These are phyloP conservation scores for Halichondria panicea DNA, from an alignment of 37 sponge, comb jelly and placozoan genomes.

Conservation along the genomic window DNA sequence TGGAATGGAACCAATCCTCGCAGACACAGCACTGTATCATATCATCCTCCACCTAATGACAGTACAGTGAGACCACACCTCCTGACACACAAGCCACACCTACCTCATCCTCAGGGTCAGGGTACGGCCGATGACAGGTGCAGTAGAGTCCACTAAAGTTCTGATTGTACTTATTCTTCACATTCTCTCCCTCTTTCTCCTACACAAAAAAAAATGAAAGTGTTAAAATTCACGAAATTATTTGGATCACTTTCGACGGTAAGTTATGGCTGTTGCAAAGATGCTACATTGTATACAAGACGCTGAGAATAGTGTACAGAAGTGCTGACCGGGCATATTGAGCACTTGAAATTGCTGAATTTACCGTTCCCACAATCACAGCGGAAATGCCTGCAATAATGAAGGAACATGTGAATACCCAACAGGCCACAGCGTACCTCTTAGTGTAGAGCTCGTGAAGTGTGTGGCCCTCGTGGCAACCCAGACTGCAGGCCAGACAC, in stretches of 20 bases:
- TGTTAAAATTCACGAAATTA: too few relatives aligned
- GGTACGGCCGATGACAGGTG: slow-evolving; percentile 88
- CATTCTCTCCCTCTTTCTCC: slow-evolving; percentile 69
- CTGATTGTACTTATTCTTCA: slow-evolving; percentile 79
- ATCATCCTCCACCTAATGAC: slow-evolving; percentile 75
- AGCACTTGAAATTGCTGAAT: slow-evolving; percentile 64
- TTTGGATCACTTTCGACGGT: too few relatives aligned
- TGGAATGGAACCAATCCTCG: slow-evolving; percentile 98
- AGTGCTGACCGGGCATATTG: slow-evolving; percentile 60
- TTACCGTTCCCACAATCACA: slow-evolving; percentile 97
- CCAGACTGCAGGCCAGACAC: slow-evolving; percentile 91
- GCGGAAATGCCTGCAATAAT: slow-evolving; percentile 64
- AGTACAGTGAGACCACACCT: neutral
- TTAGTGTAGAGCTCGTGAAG: slow-evolving; percentile 96
- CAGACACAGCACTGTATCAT: slow-evolving; percentile 97
- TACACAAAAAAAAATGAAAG: slow-evolving; percentile 1
- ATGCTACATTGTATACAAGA: too few relatives aligned
- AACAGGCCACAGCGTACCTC: slow-evolving; percentile 33
- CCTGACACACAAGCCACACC: neutral
- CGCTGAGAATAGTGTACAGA: too few relatives aligned
- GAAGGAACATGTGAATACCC: neutral
- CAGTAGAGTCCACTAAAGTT: slow-evolving; percentile 96
- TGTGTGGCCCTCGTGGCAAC: slow-evolving; percentile 89
- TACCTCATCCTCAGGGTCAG: slow-evolving; percentile 80
- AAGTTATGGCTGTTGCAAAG: too few relatives aligned